Evolutionary conservation across 23 tunicate genomes (phyloP), one percentile per base, ranked within the genome.

Genomic region (Aplidium turbinatum): DNA sequence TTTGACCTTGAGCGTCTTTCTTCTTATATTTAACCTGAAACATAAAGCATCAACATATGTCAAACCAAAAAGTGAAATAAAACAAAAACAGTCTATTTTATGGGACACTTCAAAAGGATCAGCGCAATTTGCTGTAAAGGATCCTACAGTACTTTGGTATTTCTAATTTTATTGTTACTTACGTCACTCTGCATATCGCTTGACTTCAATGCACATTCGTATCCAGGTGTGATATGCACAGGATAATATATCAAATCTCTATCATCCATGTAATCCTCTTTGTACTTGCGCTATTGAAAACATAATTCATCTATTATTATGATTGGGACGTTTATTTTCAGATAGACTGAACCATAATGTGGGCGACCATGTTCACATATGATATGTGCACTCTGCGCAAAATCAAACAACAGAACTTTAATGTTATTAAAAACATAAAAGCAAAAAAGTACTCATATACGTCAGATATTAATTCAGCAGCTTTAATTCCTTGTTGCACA

Each of bases 211-310:
- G 99, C 96, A 78, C 72, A 58, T 63, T 95, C 99, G 53, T 95
- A 95, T 18, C 87, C 96, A 18, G 93, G 96, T 38, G 99, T 95
- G 33, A 95, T 34, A 50, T 85, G 87, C n/a, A 88, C 93, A 25
- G 99, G 99, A 61, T 70, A 95, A 56, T 89, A 95, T 27, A 91
- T 68, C 11, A 83, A 31, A 42, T 89, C 80, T 22, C 79, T 76
- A 31, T 89, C 96, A 4, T 71, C 92, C 76, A 79, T 47, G 70
- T 89, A 95, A 52, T 88, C 99, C 73, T 95, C 92, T 63, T 83
- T 95, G 92, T 95, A 95, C 46, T 77, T 73, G 18, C 64, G 56
- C 81, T 83, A 36, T 1, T 6, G 19, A 57, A 73, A n/a, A n/a
- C n/a, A n/a, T n/a, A n/a, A n/a, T n/a, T n/a, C n/a, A n/a, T n/a